Evolutionary conservation across 2,888 invertebrate species (phyloP), one percentile per base, ranked within the genome.

Genomic region (Cantharis flavilabris): DNA sequence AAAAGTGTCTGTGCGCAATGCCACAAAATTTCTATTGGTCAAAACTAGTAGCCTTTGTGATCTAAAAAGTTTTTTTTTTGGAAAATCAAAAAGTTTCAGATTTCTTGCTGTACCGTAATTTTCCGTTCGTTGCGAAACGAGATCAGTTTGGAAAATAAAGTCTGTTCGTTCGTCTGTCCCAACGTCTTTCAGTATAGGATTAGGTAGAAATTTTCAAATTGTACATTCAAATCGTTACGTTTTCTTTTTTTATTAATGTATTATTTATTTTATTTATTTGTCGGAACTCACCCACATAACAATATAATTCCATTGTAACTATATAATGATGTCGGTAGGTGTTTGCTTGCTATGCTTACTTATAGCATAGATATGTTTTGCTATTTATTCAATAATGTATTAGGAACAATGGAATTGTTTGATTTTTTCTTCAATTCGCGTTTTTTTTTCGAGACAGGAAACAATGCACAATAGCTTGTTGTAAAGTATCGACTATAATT

Each of bases 141-240:
- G 49, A 49, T 49, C 65, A 67, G 26, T 23, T 67, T 7, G 9
- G 7, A 20, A 26, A 67, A 64, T 10, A 28, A 26, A 67, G 65
- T 67, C 65, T 67, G 65, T 67, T 67, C 49, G 49, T 49, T 49
- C 65, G 75, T 83, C 81, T 82, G 84, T 84, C 84, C 85, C 84
- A 84, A 83, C 75, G 86, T 86, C 86, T 86, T 86, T 86, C 86
- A 86, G 85, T 85, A 30, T 30, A 86, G 85, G 82, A 81, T 82
- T 83, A 81, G 79, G 77, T 77, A 76, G 79, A 75, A 71, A 69
- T 79, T 83, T 82, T 80, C 73, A 79, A 79, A 77, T 78, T 71
- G 73, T 30, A 72, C 71, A 80, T 75, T 30, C 62, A 73, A 67
- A 72, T 74, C 76, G 72, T 64, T 49, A 75, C 20, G 23, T 70